Conservation (phyloP, 2,113 vertebrate species). For the Gallinago undulata region DNA sequence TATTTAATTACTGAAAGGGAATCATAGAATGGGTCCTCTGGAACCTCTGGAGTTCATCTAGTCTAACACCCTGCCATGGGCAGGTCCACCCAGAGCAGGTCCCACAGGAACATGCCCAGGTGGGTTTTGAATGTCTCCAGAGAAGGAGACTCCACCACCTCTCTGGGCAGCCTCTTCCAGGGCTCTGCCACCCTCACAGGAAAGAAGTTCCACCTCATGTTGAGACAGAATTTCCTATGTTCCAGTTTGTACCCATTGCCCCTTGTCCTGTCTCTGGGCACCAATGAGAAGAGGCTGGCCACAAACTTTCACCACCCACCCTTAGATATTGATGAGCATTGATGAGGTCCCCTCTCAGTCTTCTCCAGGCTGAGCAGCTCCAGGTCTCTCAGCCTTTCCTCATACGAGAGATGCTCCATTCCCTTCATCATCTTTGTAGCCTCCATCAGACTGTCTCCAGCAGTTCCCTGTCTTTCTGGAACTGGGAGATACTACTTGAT, state of each 20-base stretch:
- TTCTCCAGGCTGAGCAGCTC: neutral
- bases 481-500: neutral
- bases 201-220: neutral
- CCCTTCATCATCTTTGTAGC: neutral
- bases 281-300: neutral
- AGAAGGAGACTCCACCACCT: neutral
- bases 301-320: neutral
- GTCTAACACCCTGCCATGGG: neutral
- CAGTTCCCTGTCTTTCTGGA: neutral
- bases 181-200: neutral
- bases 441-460: neutral
- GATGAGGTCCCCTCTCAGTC: neutral
- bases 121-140: neutral
- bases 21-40: neutral
- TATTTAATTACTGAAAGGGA: neutral
- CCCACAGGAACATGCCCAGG: neutral
- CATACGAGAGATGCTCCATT: neutral
- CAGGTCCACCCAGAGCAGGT: neutral
- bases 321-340: neutral
- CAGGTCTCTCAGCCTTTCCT: neutral
- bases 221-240: neutral
- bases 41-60: neutral
- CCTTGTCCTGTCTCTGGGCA: neutral
- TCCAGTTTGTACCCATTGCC: neutral
- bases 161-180: neutral